Base-by-base conservation (phyloP, 2,113 vertebrate species). In the Misgurnus mizolepis region DNA sequence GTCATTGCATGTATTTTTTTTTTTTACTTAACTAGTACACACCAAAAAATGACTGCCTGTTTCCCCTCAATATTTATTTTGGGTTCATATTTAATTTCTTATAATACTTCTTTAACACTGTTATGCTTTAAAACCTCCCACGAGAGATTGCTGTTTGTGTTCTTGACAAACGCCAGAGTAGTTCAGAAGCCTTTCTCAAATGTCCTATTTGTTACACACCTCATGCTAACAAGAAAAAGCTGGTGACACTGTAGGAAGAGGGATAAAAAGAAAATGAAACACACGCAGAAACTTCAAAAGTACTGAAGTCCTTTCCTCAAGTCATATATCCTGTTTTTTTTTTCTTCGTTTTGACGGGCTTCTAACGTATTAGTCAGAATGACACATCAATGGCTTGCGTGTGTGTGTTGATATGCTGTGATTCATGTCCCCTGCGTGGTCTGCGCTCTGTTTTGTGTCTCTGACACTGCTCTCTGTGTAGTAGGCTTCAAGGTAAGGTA, bases 121-220 rank as follows among this genome's bases (percentile, higher is more conserved):
- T 50, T 27, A 14, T 49, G 15, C 15, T 47, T 50, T 65, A 18
- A 53, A 76, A 76, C 61, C 2, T 64, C 22, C n/a, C 18, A 17
- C 17, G 55, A 18, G 17, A 58, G 7, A n/a, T 67, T 49, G 62
- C 53, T 45, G 4, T 76, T 82, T 75, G 62, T 65, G 10, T 18
- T 12, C 53, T 66, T 82, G 79, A 80, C 60, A 60, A 81, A 89
- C 76, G 60, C 43, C 81, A 84, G 84, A 79, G 71, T 81, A 80
- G 67, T 82, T 79, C 34, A 53, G 47, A 76, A 76, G 74, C 62
- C 17, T 27, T 81, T 80, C 75, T 88, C 85, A 89, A 75, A 87
- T 82, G 82, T 60, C 87, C 80, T 83, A 87, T 87, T 88, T 84
- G 83, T 80, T 81, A 83, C 79, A 85, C 86, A 86, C 82, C 55